Base-by-base conservation (phyloP, 2,797 vertebrate species). In the Scleropages formosus region DNA sequence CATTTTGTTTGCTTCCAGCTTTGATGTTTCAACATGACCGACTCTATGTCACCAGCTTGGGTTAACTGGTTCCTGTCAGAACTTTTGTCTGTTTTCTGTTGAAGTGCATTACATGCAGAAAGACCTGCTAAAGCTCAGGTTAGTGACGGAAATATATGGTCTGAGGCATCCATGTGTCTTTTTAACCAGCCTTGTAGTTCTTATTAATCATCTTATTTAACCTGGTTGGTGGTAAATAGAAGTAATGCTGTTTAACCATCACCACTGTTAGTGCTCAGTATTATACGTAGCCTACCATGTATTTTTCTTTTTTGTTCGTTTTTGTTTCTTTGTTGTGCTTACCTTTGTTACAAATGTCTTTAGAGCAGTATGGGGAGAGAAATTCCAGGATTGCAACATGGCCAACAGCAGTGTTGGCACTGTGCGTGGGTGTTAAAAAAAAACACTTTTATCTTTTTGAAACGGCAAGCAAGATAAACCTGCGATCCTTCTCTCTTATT, bases 21-120 rank as follows among this genome's bases (percentile, higher is more conserved):
- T 51, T 67, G 58, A 46, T 59, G 71, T 77, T 72, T 66, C 46
- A n/a, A 51, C 47, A 51, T 44, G 64, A 63, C 61, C 59, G 27
- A 68, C 31, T 47, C n/a, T 49, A 12, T 68, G 15, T 60, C 46
- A 63, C 75, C 63, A 77, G 53, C 26, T 16, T 24, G 11, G 26
- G 22, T 64, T 64, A 56, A 22, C 59, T 66, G 39, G 71, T 69
- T 67, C 56, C 12, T 22, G 31, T 26, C 27, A n/a, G 53, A 68
- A 70, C 22, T 71, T 31, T 24, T 51, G 12, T 8, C 66, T 47
- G 49, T 26, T 26, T n/a, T 64, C 39, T 27, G 64, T 13, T 39
- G 31, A 63, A 31, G 26, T 27, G 39, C 8, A 13, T 26, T 69
- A 22, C 47, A 20, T 49, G 18, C 24, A 20, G 26, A 51, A 69